Base-by-base conservation (phyloP, 2,888 invertebrate species). In the Patella caerulea region DNA sequence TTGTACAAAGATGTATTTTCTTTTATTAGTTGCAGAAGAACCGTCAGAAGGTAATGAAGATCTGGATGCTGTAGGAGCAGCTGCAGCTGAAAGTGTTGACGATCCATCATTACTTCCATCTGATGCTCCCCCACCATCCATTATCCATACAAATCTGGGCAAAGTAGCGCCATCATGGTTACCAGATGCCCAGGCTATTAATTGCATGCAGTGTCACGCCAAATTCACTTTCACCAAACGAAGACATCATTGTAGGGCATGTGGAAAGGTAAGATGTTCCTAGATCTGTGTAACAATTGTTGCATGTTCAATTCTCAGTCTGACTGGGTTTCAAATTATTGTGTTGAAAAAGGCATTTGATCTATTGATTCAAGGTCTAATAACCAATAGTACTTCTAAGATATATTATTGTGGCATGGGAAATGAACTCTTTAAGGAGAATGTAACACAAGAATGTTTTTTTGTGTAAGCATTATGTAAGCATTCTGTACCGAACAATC, bases 131-230 rank as follows among this genome's bases (percentile, higher is more conserved):
- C 83, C 84, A n/a, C 79, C 81, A n/a, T 77, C 84, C 72, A 83
- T 79, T 69, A 72, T 76, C 15, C 81, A 79, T 53, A 79, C 79
- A 29, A 84, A 87, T 75, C 91, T 96, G 76, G 96, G 96, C 1
- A 94, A 94, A 88, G 93, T 95, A 77, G 95, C 95, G 17, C 97
- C 97, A 0, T 94, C 95, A 86, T 97, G 97, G 97, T 94, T 97
- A 75, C 96, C 96, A 0, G 97, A 97, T 91, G 93, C 94, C 4
- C 95, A 96, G 85, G 95, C 96, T 9, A 93, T 94, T n/a, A 93
- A 93, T 82, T 97, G 97, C 90, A 95, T 97, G 95, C 94, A 95
- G 83, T 97, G 97, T 90, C 94, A 95, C 81, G 92, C 93, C 72
- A 95, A 94, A 91, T 97, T 97, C 91, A 96, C 95, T 1, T 94